phyloP scores from a whole-genome alignment of 1,140 invertebrate genomes.

The Gryllus bimaculatus region DNA sequence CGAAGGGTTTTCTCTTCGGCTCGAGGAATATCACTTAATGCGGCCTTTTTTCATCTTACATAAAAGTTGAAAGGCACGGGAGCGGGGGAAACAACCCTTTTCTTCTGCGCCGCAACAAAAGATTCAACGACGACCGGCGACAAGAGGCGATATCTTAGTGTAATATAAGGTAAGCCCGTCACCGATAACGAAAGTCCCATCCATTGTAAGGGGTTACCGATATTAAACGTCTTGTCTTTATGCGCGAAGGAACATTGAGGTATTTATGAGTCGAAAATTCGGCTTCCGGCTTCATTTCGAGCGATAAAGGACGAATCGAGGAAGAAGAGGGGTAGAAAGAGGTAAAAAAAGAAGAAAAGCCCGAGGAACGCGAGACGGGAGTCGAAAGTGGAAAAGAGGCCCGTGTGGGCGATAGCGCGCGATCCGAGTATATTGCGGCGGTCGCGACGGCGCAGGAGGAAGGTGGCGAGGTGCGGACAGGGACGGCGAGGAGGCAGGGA shows the following conservation, averaged over 20 bases:
- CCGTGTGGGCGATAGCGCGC: background rate
- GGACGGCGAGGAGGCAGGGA: no score
- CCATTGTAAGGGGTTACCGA: background rate
- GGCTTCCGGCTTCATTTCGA: background rate
- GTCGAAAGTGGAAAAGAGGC: background rate
- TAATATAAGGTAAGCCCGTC: background rate
- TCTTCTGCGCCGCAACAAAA: no score
- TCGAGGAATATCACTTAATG: background rate
- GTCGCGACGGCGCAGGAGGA: background rate
- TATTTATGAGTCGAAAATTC: background rate
- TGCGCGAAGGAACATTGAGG: background rate
- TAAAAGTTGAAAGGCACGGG: background rate
- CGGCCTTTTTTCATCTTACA: background rate
- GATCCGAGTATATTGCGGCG: background rate
- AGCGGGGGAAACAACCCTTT: background rate
- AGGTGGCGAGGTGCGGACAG: no score
- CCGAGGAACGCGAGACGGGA: background rate
- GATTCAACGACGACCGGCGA: background rate
- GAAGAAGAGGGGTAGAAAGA: background rate
- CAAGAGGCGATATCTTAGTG: background rate
- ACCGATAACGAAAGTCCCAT: background rate
- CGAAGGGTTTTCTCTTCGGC: no score
- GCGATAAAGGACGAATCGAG: background rate
- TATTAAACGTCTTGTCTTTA: conserved; percentile 1
- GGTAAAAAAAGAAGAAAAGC: background rate